phyloP scores from a whole-genome alignment of 1,140 invertebrate genomes.

The Mizuhopecten yessoensis region DNA sequence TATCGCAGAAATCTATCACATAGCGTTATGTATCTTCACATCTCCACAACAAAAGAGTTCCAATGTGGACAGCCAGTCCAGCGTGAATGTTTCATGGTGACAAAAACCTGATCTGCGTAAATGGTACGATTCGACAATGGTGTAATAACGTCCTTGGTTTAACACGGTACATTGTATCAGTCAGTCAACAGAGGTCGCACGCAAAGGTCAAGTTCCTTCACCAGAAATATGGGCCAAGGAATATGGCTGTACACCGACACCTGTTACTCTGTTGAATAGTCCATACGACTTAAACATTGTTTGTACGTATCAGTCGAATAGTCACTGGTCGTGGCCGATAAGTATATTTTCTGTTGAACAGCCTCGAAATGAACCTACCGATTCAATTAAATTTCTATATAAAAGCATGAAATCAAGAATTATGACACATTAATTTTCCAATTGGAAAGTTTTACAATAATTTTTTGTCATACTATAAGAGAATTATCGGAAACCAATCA shows the following conservation, averaged over 20 bases:
- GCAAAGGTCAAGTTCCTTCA: constrained; percentile 4
- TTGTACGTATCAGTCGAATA: neutral
- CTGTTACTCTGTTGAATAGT: neutral
- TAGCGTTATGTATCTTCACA: constrained; percentile 31
- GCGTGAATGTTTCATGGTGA: constrained; percentile 33
- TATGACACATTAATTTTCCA: no score
- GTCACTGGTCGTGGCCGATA: neutral
- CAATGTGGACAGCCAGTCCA: constrained; percentile 3
- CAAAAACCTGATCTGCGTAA: constrained; percentile 10
- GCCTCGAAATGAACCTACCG: no score
- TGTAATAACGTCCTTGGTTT: constrained; percentile 33
- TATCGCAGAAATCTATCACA: constrained; percentile 17
- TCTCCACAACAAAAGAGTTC: neutral
- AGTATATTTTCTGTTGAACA: no score
- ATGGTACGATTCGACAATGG: constrained; percentile 10
- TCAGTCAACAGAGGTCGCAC: neutral
- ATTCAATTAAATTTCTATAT: no score
- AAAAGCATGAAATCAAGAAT: no score
- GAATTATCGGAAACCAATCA: no score
- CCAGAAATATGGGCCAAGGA: neutral
- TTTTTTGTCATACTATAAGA: no score
- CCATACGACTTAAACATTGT: no score
- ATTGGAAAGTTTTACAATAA: no score
- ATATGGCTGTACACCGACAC: constrained; percentile 25
- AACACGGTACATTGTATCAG: neutral